These are phyloP conservation scores for Nomada goodeniana DNA, from an alignment of 2,888 invertebrate species.

Conservation along the genomic window DNA sequence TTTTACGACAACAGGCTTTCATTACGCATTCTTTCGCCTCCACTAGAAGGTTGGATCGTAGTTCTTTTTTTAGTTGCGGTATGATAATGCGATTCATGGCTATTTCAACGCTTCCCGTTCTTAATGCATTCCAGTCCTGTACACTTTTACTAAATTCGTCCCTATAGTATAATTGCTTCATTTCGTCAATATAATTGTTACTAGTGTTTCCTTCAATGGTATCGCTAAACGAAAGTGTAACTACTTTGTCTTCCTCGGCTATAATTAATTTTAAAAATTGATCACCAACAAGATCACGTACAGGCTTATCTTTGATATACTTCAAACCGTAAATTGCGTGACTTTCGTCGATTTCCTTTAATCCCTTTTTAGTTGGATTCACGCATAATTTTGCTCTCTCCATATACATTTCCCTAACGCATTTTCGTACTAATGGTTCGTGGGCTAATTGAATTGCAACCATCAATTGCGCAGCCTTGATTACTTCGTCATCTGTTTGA, in stretches of 20 bases:
- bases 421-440: slow-evolving; percentile 94
- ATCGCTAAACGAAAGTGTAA: slow-evolving; percentile 90
- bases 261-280: slow-evolving; percentile 94
- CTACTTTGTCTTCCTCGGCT: slow-evolving; percentile 92
- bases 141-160: slow-evolving; percentile 98
- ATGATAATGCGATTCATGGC: slow-evolving; percentile 95
- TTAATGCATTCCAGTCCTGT: slow-evolving; percentile 97
- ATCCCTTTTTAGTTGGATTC: slow-evolving; percentile 94
- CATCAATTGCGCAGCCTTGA: slow-evolving; percentile 97
- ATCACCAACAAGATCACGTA: slow-evolving; percentile 94
- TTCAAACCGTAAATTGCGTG: slow-evolving; percentile 95
- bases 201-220: slow-evolving; percentile 92
- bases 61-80: slow-evolving; percentile 94
- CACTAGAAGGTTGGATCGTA: slow-evolving; percentile 90
- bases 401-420: slow-evolving; percentile 93
- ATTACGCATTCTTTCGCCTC: slow-evolving; percentile 95
- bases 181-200: slow-evolving; percentile 93
- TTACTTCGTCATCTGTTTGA: slow-evolving; percentile 90
- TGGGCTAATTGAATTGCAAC: slow-evolving; percentile 96
- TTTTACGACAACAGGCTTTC: slow-evolving; percentile 92
- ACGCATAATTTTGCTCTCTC: slow-evolving; percentile 94
- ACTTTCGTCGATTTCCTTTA: slow-evolving; percentile 97
- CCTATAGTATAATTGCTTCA: slow-evolving; percentile 93
- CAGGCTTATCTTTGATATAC: slow-evolving; percentile 96
- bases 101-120: slow-evolving; percentile 94